Base-by-base conservation (phyloP, 2,113 vertebrate species). In the Centropus unirufus region DNA sequence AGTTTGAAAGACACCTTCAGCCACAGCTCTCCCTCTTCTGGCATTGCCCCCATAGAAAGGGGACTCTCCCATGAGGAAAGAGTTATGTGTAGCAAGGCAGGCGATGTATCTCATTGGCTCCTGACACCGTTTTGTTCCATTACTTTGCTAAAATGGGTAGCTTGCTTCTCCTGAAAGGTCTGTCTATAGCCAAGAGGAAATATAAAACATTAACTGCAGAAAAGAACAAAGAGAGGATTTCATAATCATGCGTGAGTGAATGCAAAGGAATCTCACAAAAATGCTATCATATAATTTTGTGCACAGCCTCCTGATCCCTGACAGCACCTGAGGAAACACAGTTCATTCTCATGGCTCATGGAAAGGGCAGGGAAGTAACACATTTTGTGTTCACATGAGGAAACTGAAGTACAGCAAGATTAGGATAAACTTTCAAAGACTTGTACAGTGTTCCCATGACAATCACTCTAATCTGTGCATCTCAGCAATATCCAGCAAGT, bases 1-100 rank as follows among this genome's bases (percentile, higher is more conserved):
- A 0, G 4, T 11, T 44, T 9, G 5, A 1, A 36, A 27, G 46
- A 12, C 12, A 44, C 57, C 21, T 4, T 6, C 2, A 14, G 47
- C n/a, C 55, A 22, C 66, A 40, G 57, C 9, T 26, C 22, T 21
- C 30, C 51, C 16, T 63, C 40, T 62, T 34, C 69, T 7, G n/a
- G 14, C 72, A 61, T 34, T 59, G 23, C 49, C 72, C 23, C 30
- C 7, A 23, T 3, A 24, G 21, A 20, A 10, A 20, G 24, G 11
- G 36, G 64, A 27, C 14, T 24, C 8, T 8, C 52, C 47, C 39
- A 3, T 4, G 62, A 58, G 47, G 20, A 61, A 75, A 36, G 0
- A 2, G 10, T 4, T 10, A 27, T 5, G 0, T 19, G 21, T 34
- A 63, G 64, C 14, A 5, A 20, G 24, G 40, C 6, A 47, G 9